Conservation (phyloP, 2,888 invertebrate species). For the Cheilosia impressa region DNA sequence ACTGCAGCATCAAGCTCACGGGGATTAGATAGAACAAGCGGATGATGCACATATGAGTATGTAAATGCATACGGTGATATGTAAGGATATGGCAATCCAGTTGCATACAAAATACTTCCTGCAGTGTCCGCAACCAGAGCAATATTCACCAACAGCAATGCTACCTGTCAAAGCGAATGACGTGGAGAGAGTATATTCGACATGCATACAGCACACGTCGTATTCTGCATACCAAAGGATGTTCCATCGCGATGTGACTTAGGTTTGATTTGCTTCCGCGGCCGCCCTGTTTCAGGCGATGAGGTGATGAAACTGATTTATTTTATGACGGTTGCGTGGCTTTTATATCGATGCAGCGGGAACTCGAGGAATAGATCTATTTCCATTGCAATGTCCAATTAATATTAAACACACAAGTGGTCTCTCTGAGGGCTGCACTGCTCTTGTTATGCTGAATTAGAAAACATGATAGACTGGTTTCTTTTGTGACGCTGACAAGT, state of each 20-base stretch:
- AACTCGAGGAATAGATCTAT: constrained; percentile 20
- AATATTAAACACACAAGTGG: constrained; percentile 25
- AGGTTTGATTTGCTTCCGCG: constrained; percentile 24
- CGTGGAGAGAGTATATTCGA: constrained; percentile 6
- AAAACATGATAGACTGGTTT: constrained; percentile 52
- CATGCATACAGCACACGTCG: not conserved
- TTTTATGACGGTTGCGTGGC: constrained; percentile 27
- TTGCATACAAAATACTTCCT: constrained; percentile 36
- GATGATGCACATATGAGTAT: constrained; percentile 55
- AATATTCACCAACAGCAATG: constrained; percentile 31
- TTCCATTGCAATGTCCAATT: constrained; percentile 32
- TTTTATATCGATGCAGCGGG: constrained; percentile 35
- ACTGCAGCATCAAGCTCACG: constrained; percentile 17
- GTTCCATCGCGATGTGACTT: constrained; percentile 26
- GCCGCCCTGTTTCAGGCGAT: constrained; percentile 24
- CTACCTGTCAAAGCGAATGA: constrained; percentile 34
- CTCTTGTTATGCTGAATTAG: constrained; percentile 24
- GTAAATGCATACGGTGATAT: constrained; percentile 54
- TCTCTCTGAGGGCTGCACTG: constrained; percentile 27
- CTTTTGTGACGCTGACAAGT: not conserved
- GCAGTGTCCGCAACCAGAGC: constrained; percentile 25
- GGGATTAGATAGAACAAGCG: constrained; percentile 19
- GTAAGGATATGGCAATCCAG: constrained; percentile 51
- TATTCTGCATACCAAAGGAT: constrained; percentile 28
- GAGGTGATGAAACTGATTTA: constrained; percentile 50